phyloP scores from a whole-genome alignment of 2,113 vertebrate species.

The Epinephelus moara region DNA sequence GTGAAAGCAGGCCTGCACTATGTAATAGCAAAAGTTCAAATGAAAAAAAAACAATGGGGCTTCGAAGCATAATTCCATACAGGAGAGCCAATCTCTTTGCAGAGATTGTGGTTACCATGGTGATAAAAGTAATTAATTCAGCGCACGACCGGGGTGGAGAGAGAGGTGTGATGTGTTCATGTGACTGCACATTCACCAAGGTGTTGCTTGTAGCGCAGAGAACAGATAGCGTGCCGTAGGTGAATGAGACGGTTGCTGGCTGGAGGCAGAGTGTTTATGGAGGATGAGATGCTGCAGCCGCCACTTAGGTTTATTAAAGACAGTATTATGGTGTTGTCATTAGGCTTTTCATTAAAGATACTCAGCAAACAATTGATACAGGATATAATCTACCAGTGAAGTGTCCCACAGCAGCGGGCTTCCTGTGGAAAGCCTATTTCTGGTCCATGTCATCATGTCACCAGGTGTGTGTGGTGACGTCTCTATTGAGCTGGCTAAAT shows the following conservation, averaged over 20 bases:
- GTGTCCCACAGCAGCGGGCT: neutral
- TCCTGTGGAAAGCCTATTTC: too few species aligned
- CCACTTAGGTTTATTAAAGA: neutral
- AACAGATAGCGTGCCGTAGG: neutral
- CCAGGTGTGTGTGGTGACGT: too few species aligned
- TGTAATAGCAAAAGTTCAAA: neutral
- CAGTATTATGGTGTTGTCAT: neutral
- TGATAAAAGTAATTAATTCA: slow-evolving; percentile 20
- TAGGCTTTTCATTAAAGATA: neutral
- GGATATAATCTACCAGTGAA: neutral
- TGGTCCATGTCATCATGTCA: too few species aligned
- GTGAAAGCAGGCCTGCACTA: neutral
- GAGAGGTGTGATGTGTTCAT: slow-evolving; percentile 14
- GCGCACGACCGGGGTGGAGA: neutral
- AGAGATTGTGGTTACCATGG: slow-evolving; percentile 26
- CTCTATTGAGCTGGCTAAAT: too few species aligned
- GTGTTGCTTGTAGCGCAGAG: slow-evolving; percentile 16
- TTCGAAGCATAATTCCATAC: neutral
- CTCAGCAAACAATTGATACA: too few species aligned
- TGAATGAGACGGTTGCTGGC: neutral
- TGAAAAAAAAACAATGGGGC: neutral
- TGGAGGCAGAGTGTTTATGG: neutral
- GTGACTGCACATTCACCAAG: slow-evolving; percentile 27
- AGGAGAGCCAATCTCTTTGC: neutral
- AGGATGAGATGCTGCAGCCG: neutral